Evolutionary conservation across 2,113 vertebrate genomes (phyloP).

Genomic region (Anolis sagrei): DNA sequence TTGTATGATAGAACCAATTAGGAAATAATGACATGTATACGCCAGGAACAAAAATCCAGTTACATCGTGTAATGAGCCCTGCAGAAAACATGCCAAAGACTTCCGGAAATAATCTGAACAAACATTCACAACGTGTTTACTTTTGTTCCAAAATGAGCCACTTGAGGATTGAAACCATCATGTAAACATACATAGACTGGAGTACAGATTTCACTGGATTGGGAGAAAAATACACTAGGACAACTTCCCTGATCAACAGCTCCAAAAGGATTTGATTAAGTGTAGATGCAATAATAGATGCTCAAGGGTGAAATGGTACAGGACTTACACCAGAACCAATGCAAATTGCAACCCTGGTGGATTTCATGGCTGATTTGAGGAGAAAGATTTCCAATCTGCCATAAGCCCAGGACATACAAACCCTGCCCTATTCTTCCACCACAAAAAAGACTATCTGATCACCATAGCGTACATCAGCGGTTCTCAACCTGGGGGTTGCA

Average conservation of each 20-base stretch:
- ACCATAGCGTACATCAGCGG: not conserved
- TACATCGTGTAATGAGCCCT: not conserved
- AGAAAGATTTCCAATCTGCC: constrained; percentile 25
- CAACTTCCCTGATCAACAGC: constrained; percentile 2
- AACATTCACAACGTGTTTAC: not conserved
- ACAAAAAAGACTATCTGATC: not conserved
- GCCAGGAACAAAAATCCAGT: too few relatives aligned
- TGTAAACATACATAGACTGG: not conserved
- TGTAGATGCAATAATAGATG: constrained; percentile 1
- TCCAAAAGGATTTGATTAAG: constrained; percentile 9
- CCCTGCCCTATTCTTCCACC: not conserved
- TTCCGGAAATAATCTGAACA: not conserved
- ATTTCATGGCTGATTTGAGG: constrained; percentile 27
- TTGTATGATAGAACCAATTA: too few relatives aligned
- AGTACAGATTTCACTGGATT: not conserved
- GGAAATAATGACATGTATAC: too few relatives aligned
- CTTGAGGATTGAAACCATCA: not conserved
- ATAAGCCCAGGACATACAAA: not conserved
- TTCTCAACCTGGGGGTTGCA: too few relatives aligned
- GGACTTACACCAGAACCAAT: constrained; percentile 40
- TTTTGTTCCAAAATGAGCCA: not conserved
- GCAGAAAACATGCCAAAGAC: not conserved
- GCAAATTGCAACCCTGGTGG: constrained; percentile 39
- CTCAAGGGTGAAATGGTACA: constrained; percentile 35
- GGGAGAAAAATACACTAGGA: not conserved